phyloP scores from a whole-genome alignment of 2,888 invertebrate species.

The Andrena haemorrhoa region DNA sequence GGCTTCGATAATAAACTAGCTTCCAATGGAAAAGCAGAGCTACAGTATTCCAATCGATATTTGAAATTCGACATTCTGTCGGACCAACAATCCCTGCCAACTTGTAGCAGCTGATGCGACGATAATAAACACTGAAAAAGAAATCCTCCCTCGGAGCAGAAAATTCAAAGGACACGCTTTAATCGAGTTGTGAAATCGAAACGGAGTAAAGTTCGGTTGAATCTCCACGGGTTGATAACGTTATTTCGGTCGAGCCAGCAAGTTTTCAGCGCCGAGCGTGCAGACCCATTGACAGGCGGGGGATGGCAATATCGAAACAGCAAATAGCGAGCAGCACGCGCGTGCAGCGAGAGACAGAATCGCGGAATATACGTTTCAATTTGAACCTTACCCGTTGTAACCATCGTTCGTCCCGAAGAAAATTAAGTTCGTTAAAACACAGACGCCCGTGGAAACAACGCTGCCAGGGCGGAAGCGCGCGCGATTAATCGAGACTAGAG shows the following conservation, averaged over 20 bases:
- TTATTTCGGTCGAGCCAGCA: not conserved
- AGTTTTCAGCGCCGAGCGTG: slow-evolving; percentile 10
- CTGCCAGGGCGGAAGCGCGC: not conserved
- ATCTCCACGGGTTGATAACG: slow-evolving; percentile 32
- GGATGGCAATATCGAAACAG: slow-evolving; percentile 17
- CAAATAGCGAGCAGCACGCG: slow-evolving; percentile 13
- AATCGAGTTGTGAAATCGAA: not conserved
- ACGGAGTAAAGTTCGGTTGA: not conserved
- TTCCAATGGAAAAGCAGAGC: not conserved
- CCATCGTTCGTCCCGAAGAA: slow-evolving; percentile 29
- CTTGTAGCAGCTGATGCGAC: too few species aligned
- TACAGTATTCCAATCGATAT: not conserved
- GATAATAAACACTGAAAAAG: too few species aligned
- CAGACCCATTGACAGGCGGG: slow-evolving; percentile 22
- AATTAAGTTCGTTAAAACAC: slow-evolving; percentile 52
- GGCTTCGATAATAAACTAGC: not conserved
- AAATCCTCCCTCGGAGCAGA: not conserved
- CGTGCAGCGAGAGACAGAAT: not conserved
- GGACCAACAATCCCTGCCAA: not conserved
- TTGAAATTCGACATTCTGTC: not conserved
- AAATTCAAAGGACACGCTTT: not conserved
- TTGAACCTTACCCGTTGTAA: not conserved
- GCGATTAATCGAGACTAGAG: slow-evolving; percentile 56
- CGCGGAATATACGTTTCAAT: slow-evolving; percentile 42
- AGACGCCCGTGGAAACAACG: slow-evolving; percentile 38